Base-by-base conservation (phyloP, 2,797 vertebrate species). In the Melanotaenia nigrans region DNA sequence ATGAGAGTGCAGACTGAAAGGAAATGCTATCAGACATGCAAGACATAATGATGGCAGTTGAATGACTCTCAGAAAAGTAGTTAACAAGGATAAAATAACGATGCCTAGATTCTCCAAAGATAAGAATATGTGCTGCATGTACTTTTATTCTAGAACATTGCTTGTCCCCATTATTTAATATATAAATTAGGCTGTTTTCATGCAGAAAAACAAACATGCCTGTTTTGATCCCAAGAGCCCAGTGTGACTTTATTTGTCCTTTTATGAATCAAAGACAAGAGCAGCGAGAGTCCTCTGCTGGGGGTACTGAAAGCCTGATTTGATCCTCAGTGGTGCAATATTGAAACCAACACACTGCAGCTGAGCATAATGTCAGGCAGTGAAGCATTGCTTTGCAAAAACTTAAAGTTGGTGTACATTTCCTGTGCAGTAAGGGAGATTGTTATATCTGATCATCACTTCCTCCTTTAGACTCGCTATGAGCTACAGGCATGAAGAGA, bases 181-280 rank as follows among this genome's bases (percentile, higher is more conserved):
- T 30, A 30, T 30, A 20, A 47, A 47, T 18, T n/a, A 9, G 45
- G 16, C 20, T n/a, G 42, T 45, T 45, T 45, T 45, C 16, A 60
- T 8, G 18, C 35, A 28, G 38, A 60, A 33, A 65, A 28, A 49
- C 6, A 47, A 18, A 16, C 30, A 24, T 40, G 13, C 40, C 2
- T 54, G 49, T 61, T 70, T 38, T 58, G 59, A 67, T 12, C 24
- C 10, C 0, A 18, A 38, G 18, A 22, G 22, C 8, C 8, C 28
- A 11, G 6, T 22, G 16, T 49, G 8, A 36, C 28, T 33, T 61
- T 51, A 33, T 40, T 11, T 3, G 73, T 66, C 66, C 75, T 77
- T 95, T 96, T 65, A 96, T 90, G 75, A 96, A 95, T 96, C 92
- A 96, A 95, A 72, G 94, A 0, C 93, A 93, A n/a, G 85, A 83